A percentile compares a stretch with the other conserved stretches of the same genome.
phyloP scores from a whole-genome alignment of 2,888 invertebrate species.

The Heliconius ismenius region DNA sequence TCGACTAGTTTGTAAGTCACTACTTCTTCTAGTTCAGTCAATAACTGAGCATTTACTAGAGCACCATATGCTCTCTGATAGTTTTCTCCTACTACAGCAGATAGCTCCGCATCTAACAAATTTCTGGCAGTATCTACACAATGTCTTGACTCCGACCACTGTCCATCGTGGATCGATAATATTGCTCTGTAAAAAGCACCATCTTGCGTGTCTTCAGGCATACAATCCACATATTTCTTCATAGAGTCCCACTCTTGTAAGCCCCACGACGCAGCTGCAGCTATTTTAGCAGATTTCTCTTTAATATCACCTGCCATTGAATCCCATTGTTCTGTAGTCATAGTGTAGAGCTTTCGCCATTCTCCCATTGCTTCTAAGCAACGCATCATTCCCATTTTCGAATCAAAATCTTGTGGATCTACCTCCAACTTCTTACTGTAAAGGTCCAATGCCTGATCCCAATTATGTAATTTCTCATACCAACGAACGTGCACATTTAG shows the following conservation, averaged over 20 bases:
- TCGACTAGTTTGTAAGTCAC: slow-evolving; percentile 98
- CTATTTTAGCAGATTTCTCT: slow-evolving; percentile 91
- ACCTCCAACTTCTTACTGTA: slow-evolving; percentile 89
- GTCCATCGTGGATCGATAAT: slow-evolving; percentile 91
- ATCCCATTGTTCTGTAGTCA: slow-evolving; percentile 85
- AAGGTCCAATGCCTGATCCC: slow-evolving; percentile 96
- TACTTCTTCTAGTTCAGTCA: slow-evolving; percentile 98
- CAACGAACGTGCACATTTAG: slow-evolving; percentile 87
- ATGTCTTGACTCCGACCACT: slow-evolving; percentile 86
- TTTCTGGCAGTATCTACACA: slow-evolving; percentile 96
- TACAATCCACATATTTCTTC: slow-evolving; percentile 92
- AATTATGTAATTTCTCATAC: slow-evolving; percentile 99
- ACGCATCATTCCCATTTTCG: slow-evolving; percentile 96
- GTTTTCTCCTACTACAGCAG: slow-evolving; percentile 97
- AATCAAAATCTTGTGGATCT: slow-evolving; percentile 87
- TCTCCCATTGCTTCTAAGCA: slow-evolving; percentile 98
- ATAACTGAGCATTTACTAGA: slow-evolving; percentile 97
- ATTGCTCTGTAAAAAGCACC: slow-evolving; percentile 98
- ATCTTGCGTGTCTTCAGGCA: slow-evolving; percentile 95
- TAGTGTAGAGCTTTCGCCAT: slow-evolving; percentile 93
- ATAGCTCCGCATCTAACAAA: slow-evolving; percentile 95
- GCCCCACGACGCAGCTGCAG: slow-evolving; percentile 97
- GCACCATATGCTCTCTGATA: slow-evolving; percentile 96
- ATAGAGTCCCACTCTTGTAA: slow-evolving; percentile 96
- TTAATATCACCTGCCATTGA: slow-evolving; percentile 76